A percentile compares a stretch with the other conserved stretches of the same genome.
These are phyloP conservation scores for Diarsia rubi DNA, from an alignment of 2,888 invertebrate species.

Conservation along the genomic window DNA sequence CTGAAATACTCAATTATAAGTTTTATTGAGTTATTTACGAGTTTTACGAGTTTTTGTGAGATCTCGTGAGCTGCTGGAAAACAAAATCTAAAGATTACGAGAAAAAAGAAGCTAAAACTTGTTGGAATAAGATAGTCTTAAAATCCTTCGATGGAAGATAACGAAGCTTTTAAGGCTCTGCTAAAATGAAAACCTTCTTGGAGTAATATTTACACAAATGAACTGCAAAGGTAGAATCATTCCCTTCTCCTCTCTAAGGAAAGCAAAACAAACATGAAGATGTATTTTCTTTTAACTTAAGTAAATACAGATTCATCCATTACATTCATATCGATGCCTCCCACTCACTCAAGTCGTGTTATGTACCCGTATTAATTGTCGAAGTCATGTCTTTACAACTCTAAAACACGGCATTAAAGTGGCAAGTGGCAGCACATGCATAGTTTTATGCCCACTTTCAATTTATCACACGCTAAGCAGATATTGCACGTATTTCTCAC, in stretches of 20 bases:
- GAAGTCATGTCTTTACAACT: not conserved
- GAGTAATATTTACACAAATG: slow-evolving; percentile 24
- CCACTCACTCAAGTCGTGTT: not conserved
- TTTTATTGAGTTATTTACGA: slow-evolving; percentile 77
- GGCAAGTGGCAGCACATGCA: slow-evolving; percentile 6
- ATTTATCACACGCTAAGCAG: slow-evolving; percentile 25
- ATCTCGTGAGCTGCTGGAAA: not conserved
- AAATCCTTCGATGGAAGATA: slow-evolving; percentile 41
- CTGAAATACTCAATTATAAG: slow-evolving; percentile 66
- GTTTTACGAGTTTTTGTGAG: not conserved
- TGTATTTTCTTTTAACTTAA: not conserved
- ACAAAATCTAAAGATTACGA: not conserved
- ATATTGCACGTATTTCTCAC: slow-evolving; percentile 41
- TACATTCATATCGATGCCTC: no score
- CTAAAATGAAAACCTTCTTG: slow-evolving; percentile 13
- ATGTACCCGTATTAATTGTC: not conserved
- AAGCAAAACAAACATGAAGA: not conserved
- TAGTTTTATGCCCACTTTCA: slow-evolving; percentile 6
- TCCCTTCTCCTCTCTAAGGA: not conserved
- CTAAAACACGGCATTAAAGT: slow-evolving; percentile 25
- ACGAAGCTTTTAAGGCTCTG: slow-evolving; percentile 18
- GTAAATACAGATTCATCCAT: not conserved
- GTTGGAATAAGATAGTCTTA: slow-evolving; percentile 22
- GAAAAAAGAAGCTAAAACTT: not conserved
- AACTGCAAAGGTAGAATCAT: not conserved